Evolutionary conservation across 2,888 invertebrate species (phyloP), one percentile per base, ranked within the genome.

Genomic region (Tetranychus truncatus): DNA sequence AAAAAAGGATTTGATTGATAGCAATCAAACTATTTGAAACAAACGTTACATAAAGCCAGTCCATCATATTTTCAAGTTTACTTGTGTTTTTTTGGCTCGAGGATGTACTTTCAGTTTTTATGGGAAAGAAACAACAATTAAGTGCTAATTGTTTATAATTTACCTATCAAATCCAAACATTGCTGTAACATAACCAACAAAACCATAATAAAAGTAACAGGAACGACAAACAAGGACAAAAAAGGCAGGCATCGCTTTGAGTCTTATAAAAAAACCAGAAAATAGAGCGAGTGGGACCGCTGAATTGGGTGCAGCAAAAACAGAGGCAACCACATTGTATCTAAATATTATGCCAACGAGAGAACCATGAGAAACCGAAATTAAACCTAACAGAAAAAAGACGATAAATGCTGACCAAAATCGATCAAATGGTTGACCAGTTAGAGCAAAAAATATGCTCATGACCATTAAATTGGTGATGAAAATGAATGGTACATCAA

Each of bases 371-470:
- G 55, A 55, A 55, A 55, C 55, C 9, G 55, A 9, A 55, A 55
- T 55, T 55, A 55, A 55, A 15, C 55, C 55, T 1, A 55, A 15
- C 9, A 55, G 55, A 15, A 55, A 55, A 15, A 55, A 55, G 15
- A 55, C 55, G 6, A 55, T 55, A 15, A 55, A 55, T 15, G 55
- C 55, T 55, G 55, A 55, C 55, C 55, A 55, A 15, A 55, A 55
- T 9, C 55, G 55, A 15, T 55, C 55, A 55, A 55, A 15, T 15
- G 55, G 55, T 72, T 75, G 75, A 20, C 75, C 75, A 71, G 75
- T 75, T 15, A 75, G 18, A 46, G 75, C 44, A 55, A 74, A 75
- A 55, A 67, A 45, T 8, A 75, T 75, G 9, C 11, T 72, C n/a
- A n/a, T 18, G 4, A 67, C 15, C 24, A 75, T 21, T 1, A 74